These are phyloP conservation scores for Ptychadena robeensis DNA, from an alignment of 2,797 vertebrate species.

Conservation along the genomic window DNA sequence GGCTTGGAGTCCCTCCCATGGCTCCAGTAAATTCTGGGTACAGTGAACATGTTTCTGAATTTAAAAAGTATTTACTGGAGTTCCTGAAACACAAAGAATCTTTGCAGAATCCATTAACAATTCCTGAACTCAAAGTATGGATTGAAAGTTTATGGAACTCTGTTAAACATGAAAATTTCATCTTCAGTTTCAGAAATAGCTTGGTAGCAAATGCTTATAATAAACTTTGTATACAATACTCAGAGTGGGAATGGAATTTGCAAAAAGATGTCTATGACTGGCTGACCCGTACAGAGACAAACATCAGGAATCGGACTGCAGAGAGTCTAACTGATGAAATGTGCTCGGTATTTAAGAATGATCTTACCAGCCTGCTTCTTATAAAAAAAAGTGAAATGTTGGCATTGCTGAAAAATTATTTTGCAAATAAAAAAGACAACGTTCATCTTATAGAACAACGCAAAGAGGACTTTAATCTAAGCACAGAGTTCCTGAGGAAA, in stretches of 20 bases:
- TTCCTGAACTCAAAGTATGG: constrained; percentile 75
- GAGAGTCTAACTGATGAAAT: constrained; percentile 56
- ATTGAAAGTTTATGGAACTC: constrained; percentile 75
- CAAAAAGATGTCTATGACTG: constrained; percentile 68
- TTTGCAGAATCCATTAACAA: constrained; percentile 53
- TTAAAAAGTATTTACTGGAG: constrained; percentile 77
- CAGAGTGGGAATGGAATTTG: constrained; percentile 68
- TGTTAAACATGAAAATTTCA: constrained; percentile 59
- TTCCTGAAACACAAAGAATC: constrained; percentile 67
- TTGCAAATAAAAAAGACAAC: constrained; percentile 66
- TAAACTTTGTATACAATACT: constrained; percentile 66
- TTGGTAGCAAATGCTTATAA: constrained; percentile 72
- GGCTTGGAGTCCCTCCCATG: constrained; percentile 73
- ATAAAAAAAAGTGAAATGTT: constrained; percentile 66
- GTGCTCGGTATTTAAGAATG: constrained; percentile 57
- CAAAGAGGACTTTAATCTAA: constrained; percentile 66
- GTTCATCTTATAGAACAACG: constrained; percentile 68
- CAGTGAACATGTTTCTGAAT: constrained; percentile 70
- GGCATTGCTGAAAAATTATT: constrained; percentile 64
- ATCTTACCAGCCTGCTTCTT: constrained; percentile 67
- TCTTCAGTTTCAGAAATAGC: constrained; percentile 71
- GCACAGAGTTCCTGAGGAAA: constrained; percentile 65
- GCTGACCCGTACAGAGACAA: constrained; percentile 64
- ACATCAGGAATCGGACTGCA: constrained; percentile 48
- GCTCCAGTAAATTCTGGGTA: constrained; percentile 63